Evolutionary conservation across 2,888 invertebrate genomes (phyloP), one percentile per base, ranked within the genome.

Genomic region (Microplitis manilae): DNA sequence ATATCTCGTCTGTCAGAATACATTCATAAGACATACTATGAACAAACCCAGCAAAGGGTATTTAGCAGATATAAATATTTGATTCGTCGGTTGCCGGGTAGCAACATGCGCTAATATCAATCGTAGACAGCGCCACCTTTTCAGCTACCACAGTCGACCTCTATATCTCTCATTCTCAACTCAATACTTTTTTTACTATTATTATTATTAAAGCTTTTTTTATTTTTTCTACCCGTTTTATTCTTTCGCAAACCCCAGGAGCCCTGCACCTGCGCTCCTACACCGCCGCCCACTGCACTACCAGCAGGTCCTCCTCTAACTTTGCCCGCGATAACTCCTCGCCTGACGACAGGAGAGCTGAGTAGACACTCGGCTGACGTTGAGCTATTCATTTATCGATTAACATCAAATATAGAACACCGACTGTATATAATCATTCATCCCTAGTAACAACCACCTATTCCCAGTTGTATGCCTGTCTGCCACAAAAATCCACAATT

Each of bases 331-430:
- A 80, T 79, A 77, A 76, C 77, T 77, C 75, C 74, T 81, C 68
- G 80, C 81, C 80, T 79, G 80, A 76, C 80, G 80, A 81, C 81
- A 81, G 80, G 50, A 50, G 61, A 75, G 70, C 79, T 76, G 78
- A 81, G 79, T 81, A 80, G 81, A 76, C 72, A 68, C 64, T 38
- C 60, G 79, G 79, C 77, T 79, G 78, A 79, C 79, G 79, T 79
- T 71, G 78, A 70, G 78, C 79, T 78, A 80, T 81, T 81, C 81
- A 80, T 81, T 79, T 80, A 81, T 81, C 79, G 81, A 81, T 81
- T 79, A 74, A 77, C 79, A 77, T 77, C 76, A 68, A 71, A 73
- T 75, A 77, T 79, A 79, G 76, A 76, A 73, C 77, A 73, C 39
- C 65, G 7, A 50, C 73, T 60, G 8, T 73, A 69, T 77, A 73